Conservation (phyloP, 2,797 vertebrate species). For the Gymnothorax javanicus region DNA sequence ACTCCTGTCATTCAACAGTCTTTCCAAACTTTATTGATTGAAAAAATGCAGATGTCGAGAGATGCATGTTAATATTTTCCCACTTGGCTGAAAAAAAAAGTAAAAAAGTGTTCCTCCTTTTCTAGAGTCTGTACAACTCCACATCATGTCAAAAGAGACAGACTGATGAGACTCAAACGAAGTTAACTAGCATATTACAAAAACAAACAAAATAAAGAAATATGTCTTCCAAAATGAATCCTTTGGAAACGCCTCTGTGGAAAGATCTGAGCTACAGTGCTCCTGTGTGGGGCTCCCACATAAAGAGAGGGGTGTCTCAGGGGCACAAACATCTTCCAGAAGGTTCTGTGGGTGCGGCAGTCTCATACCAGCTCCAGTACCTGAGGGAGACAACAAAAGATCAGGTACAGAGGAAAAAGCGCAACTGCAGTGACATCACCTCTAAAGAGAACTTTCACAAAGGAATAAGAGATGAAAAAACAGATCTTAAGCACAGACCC, state of each 20-base stretch:
- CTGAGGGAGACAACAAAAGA: slow-evolving; percentile 60
- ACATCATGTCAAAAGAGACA: slow-evolving; percentile 39
- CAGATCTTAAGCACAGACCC: no score
- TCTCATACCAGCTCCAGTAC: slow-evolving; percentile 96
- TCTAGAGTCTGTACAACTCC: slow-evolving; percentile 41
- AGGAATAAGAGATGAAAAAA: slow-evolving; percentile 22
- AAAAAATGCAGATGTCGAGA: slow-evolving; percentile 50
- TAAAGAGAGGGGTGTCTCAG: slow-evolving; percentile 45
- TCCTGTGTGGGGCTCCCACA: slow-evolving; percentile 29
- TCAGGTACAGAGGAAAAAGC: not conserved
- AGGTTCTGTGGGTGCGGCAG: slow-evolving; percentile 10
- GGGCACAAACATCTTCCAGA: slow-evolving; percentile 27
- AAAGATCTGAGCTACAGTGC: slow-evolving; percentile 19
- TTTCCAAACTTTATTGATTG: slow-evolving; percentile 44
- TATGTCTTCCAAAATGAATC: slow-evolving; percentile 41
- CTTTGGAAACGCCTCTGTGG: slow-evolving; percentile 36
- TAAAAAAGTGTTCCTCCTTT: slow-evolving; percentile 38
- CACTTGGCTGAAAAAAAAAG: slow-evolving; percentile 36
- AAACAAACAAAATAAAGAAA: slow-evolving; percentile 26
- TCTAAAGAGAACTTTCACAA: not conserved
- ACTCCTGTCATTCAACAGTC: slow-evolving; percentile 53
- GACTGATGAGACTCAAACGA: slow-evolving; percentile 47
- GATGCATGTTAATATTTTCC: slow-evolving; percentile 45
- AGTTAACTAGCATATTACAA: slow-evolving; percentile 50
- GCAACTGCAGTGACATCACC: not conserved